phyloP scores from a whole-genome alignment of 2,797 vertebrate species.

The Pygocentrus nattereri region DNA sequence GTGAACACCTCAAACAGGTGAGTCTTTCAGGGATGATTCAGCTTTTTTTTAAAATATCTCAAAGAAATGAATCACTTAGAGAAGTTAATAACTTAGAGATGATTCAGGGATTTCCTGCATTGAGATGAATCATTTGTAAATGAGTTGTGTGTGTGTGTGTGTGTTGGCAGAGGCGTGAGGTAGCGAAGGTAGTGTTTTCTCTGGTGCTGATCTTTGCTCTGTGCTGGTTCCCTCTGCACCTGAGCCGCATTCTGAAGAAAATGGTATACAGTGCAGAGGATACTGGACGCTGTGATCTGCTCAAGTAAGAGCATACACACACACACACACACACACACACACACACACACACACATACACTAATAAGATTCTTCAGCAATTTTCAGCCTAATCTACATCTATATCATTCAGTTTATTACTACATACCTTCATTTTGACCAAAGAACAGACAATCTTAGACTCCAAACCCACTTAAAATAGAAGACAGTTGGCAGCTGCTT shows the following conservation, averaged over 20 bases:
- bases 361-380: too few relatives aligned
- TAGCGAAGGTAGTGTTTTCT: slow-evolving; percentile 94
- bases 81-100: slow-evolving; percentile 70
- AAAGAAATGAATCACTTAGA: background rate
- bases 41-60: background rate
- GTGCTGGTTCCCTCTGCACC: slow-evolving; percentile 95
- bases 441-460: too few relatives aligned
- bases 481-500: too few relatives aligned
- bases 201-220: slow-evolving; percentile 94
- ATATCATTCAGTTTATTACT: too few relatives aligned
- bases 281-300: slow-evolving; percentile 85
- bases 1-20: slow-evolving; percentile 96
- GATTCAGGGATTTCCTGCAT: background rate
- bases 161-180: slow-evolving; percentile 86
- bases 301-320: slow-evolving; percentile 72
- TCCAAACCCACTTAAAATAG: too few relatives aligned
- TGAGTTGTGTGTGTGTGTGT: slow-evolving; percentile 17
- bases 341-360: too few relatives aligned
- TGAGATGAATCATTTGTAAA: background rate
- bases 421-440: too few relatives aligned
- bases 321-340: background rate
- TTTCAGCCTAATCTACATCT: too few relatives aligned
- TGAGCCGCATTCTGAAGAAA: slow-evolving; percentile 92
- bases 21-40: background rate
- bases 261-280: slow-evolving; percentile 82